phyloP scores from a whole-genome alignment of 2,888 invertebrate genomes.

The Cephus runcator region DNA sequence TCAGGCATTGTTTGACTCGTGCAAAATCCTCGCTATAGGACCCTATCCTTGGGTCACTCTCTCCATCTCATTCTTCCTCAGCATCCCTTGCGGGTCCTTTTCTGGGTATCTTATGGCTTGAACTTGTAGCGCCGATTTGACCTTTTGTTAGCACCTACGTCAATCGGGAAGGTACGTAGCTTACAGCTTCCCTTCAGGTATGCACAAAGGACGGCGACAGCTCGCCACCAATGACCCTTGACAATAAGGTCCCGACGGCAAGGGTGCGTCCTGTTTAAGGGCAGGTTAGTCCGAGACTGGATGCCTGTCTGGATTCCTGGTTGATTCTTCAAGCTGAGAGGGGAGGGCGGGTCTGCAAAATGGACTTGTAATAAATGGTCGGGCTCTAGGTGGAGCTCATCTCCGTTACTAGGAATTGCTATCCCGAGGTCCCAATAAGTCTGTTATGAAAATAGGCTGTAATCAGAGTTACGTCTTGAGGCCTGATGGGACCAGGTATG shows the following conservation, averaged over 20 bases:
- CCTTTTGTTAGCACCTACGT: background rate
- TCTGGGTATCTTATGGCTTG: background rate
- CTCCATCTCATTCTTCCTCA: background rate
- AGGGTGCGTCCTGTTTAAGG: background rate
- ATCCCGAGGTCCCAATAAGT: background rate
- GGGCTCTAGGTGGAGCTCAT: background rate
- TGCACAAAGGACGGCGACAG: background rate
- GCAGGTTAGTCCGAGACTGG: background rate
- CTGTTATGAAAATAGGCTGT: background rate
- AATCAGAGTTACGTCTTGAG: background rate
- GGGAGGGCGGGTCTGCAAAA: background rate
- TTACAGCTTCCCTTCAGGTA: background rate
- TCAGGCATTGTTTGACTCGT: background rate
- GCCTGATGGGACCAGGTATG: background rate
- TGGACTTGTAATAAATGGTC: background rate
- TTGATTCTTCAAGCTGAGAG: background rate
- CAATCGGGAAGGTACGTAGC: constrained; percentile 3
- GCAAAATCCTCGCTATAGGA: background rate
- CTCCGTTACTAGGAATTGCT: background rate
- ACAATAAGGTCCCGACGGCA: background rate
- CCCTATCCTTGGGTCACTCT: background rate
- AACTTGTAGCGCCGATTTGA: background rate
- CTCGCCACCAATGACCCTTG: background rate
- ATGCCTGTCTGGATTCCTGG: background rate
- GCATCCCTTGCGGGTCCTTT: background rate